Conservation (phyloP, 2,797 vertebrate species). For the Arnoldichthys spilopterus region DNA sequence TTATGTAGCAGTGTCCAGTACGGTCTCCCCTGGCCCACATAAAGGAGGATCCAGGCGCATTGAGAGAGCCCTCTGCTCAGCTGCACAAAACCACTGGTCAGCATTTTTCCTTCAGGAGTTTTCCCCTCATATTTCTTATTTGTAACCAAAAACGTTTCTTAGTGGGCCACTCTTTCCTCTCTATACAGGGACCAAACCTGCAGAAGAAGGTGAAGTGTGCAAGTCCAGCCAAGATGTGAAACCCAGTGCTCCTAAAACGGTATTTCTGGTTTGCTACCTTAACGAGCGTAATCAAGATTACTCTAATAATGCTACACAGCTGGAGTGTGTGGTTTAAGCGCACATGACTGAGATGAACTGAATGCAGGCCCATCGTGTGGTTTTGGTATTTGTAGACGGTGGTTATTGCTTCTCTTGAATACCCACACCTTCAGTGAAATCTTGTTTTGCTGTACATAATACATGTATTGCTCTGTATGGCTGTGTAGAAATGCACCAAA, state of each 20-base stretch:
- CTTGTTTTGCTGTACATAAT: too few relatives aligned
- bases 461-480: too few relatives aligned
- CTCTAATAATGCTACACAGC: too few relatives aligned
- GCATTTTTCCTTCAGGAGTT: conserved; percentile 22
- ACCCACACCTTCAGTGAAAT: too few relatives aligned
- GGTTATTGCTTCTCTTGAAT: too few relatives aligned
- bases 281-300: not conserved
- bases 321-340: too few relatives aligned
- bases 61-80: conserved; percentile 18
- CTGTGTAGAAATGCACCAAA: too few relatives aligned
- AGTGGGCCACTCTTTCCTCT: conserved; percentile 16
- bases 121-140: not conserved
- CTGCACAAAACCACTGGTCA: conserved; percentile 50
- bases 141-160: conserved; percentile 11
- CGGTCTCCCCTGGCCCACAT: conserved; percentile 64
- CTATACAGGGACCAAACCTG: conserved; percentile 59
- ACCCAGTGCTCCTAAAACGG: conserved; percentile 67
- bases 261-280: conserved; percentile 24
- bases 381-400: too few relatives aligned
- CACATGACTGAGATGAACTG: too few relatives aligned
- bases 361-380: too few relatives aligned
- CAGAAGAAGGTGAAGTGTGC: conserved; percentile 52
- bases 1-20: conserved; percentile 58
- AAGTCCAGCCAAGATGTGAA: conserved; percentile 64
- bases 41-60: conserved; percentile 62